Base-by-base conservation (phyloP, 2,113 vertebrate genomes). In the Vimba vimba region DNA sequence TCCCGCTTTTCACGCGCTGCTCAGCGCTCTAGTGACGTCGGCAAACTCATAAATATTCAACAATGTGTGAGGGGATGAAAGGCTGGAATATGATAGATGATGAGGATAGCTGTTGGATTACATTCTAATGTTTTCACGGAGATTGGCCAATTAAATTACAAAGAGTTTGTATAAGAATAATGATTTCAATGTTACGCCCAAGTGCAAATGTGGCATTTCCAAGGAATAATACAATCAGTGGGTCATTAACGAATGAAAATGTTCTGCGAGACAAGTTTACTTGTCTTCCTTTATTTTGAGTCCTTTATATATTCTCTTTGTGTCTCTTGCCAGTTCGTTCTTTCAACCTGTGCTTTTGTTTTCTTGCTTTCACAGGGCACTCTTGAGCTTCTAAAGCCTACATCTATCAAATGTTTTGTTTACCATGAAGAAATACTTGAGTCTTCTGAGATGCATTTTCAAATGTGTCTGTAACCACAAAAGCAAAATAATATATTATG, bases 31-130 rank as follows among this genome's bases (percentile, higher is more conserved):
- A 90, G 94, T 92, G 93, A 93, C 85, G 93, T 93, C 74, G 89
- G 86, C 91, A 84, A 89, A 68, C 71, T 91, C 93, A 94, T 94
- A 92, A 93, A 94, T 95, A 94, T 93, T 92, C 92, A 95, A 52
- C 79, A 82, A 43, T 84, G 75, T 71, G 79, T 8, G 62, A 81
- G 77, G 84, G 50, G 73, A 86, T 66, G 76, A 75, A 82, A 90
- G n/a, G 87, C 78, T 87, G 30, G 83, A 87, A 92, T 77, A 91
- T 86, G 79, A 76, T 66, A 73, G 85, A 86, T 82, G 85, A 82
- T 81, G 66, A 43, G 76, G 64, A 86, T 23, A 59, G 66, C 55
- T 33, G 66, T 36, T 76, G 69, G 79, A 74, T 80, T 81, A 25
- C 36, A 39, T 30, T 59, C 43, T 81, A 62, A 73, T 45, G 75